Base-by-base conservation (phyloP, 2,113 vertebrate genomes). In the Menidia beryllina region DNA sequence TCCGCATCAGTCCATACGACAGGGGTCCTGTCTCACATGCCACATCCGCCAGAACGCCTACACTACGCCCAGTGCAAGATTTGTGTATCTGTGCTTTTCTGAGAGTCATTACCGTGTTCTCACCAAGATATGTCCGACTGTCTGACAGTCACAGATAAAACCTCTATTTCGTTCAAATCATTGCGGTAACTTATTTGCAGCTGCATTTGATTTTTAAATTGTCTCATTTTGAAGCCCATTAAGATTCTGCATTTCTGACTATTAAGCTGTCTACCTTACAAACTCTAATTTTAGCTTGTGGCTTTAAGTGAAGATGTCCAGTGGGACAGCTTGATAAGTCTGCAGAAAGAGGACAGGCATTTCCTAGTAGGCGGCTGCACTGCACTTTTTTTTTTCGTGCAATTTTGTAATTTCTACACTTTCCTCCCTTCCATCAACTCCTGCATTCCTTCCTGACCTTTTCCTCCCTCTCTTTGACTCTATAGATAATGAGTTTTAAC, bases 401-500 rank as follows among this genome's bases (percentile, higher is more conserved):
- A 56, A 41, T 75, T 79, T 71, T 64, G 61, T 84, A 38, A 72
- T 80, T 68, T 81, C 69, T 67, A 56, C 64, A 57, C 69, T 81
- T 75, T 63, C 65, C 25, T 65, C 59, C n/a, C 45, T 26, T 51
- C 60, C 27, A 38, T 63, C 60, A 64, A 2, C 51, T 52, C 24
- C 52, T 55, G 54, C 56, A 54, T 58, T 68, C 52, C 38, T 51
- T 41, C 58, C 25, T 21, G 21, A 20, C 50, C 54, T 70, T 66
- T 36, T 55, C 58, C 39, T 24, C 62, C 54, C 51, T 45, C 62
- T 9, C 36, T 72, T 64, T 50, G 48, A 57, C 81, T 83, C 69
- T 76, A 69, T 66, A 83, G 77, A 89, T 91, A 89, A 91, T 85
- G 78, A 90, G 84, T 84, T 88, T 89, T 88, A 90, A 91, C 87